These are phyloP conservation scores for Amphipoea oculea DNA, from an alignment of 2,888 invertebrate species.

Conservation along the genomic window DNA sequence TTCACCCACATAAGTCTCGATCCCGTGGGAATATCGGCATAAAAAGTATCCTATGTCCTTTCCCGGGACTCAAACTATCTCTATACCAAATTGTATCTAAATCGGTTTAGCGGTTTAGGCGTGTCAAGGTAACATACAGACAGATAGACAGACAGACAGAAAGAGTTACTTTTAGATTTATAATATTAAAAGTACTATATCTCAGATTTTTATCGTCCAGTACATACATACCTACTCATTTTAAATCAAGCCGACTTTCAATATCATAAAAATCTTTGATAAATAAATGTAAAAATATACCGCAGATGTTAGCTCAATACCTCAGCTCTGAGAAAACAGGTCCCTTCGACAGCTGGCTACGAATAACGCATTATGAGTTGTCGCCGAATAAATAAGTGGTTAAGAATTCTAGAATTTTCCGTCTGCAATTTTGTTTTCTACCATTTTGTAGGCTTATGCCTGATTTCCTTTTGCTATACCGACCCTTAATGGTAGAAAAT, in stretches of 20 bases:
- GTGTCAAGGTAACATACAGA: too few relatives aligned
- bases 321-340: conserved; percentile 16
- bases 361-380: conserved; percentile 33
- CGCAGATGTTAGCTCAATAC: conserved; percentile 49
- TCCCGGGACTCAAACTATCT: too few relatives aligned
- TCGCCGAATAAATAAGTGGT: conserved; percentile 30
- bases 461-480: not conserved
- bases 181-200: not conserved
- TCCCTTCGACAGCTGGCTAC: conserved; percentile 32
- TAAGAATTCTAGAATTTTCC: conserved; percentile 25
- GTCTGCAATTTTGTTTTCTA: conserved; percentile 8
- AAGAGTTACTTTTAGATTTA: too few relatives aligned
- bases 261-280: not conserved
- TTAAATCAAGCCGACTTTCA: not conserved
- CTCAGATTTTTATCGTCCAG: not conserved
- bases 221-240: not conserved
- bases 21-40: too few relatives aligned
- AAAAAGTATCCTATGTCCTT: too few relatives aligned
- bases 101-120: too few relatives aligned
- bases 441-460: not conserved
- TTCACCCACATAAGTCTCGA: too few relatives aligned
- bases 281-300: conserved; percentile 37
- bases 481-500: not conserved
- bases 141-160: too few relatives aligned
- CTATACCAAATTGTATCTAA: too few relatives aligned